phyloP scores from a whole-genome alignment of 35 echinoderm and acorn worm genomes.

The Anneissia japonica region DNA sequence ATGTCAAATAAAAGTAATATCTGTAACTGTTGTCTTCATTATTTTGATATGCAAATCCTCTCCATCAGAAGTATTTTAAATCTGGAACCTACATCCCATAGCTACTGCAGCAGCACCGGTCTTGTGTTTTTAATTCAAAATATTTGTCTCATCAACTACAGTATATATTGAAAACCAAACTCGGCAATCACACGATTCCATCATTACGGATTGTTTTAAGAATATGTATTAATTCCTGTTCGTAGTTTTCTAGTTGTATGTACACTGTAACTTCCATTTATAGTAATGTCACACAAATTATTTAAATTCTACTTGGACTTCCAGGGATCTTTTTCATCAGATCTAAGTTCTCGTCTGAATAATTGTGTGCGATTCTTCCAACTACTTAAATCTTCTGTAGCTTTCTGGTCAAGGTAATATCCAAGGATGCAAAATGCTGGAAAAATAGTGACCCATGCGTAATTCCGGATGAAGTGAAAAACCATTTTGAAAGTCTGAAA shows the following conservation, averaged over 20 bases:
- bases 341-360: slow-evolving; percentile 52
- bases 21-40: too few relatives aligned
- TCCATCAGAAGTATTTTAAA: too few relatives aligned
- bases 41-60: too few relatives aligned
- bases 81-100: too few relatives aligned
- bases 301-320: slow-evolving; percentile 11
- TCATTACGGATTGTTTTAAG: too few relatives aligned
- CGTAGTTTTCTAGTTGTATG: neutral
- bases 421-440: slow-evolving; percentile 34
- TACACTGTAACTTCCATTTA: neutral
- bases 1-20: too few relatives aligned
- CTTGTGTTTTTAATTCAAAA: too few relatives aligned
- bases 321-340: slow-evolving; percentile 67
- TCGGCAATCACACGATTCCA: too few relatives aligned
- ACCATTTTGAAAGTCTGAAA: slow-evolving; percentile 48
- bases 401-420: slow-evolving; percentile 44
- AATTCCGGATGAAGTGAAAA: slow-evolving; percentile 43
- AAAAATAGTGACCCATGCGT: slow-evolving; percentile 51
- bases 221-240: too few relatives aligned
- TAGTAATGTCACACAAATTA: neutral
- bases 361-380: slow-evolving; percentile 77
- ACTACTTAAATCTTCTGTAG: slow-evolving; percentile 47
- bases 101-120: too few relatives aligned
- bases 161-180: too few relatives aligned
- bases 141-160: too few relatives aligned